Base-by-base conservation (phyloP, 1,140 invertebrate species). In the Cherax destructor region DNA sequence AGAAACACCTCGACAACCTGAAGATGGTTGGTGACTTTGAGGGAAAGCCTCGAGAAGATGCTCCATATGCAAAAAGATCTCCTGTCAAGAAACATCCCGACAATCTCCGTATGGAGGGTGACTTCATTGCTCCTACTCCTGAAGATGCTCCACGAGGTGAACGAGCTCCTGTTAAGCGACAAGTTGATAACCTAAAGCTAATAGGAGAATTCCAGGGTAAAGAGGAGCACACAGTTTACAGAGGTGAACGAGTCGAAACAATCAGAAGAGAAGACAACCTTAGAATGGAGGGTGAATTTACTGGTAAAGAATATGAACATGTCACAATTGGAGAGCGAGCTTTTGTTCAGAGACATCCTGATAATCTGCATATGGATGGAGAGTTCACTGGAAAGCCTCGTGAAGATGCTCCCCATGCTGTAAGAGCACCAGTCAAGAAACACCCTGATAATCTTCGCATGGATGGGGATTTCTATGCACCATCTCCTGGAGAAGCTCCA, bases 131-230 rank as follows among this genome's bases (percentile, higher is more conserved):
- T 78, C 85, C 85, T 30, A 56, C 50, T 18, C 85, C 74, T 56
- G 85, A 52, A 56, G 85, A 87, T 18, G 85, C 85, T 47, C 85
- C 85, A 61, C 74, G 76, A 0, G 72, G 85, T n/a, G 74, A 65
- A 81, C 77, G 85, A 21, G 85, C 85, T 61, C 76, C 85, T 18
- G 76, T 87, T 13, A 87, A 87, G 24, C n/a, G 56, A 59, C 85
- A 87, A 11, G 10, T n/a, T 50, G 79, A 86, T 65, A 90, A 92
- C 56, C 77, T 93, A 3, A 52, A 81, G 0, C 92, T 92, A 16
- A 96, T 96, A 94, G 96, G 96, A 61, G 94, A 95, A n/a, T 95
- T 95, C 90, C 93, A 94, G 24, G 92, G 94, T n/a, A 93, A 94
- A 94, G 78, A 92, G 94, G 89, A 95, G 95, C 87, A 95, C 94